Base-by-base conservation (phyloP, 2,888 invertebrate genomes). In the Temnothorax unifasciatus region DNA sequence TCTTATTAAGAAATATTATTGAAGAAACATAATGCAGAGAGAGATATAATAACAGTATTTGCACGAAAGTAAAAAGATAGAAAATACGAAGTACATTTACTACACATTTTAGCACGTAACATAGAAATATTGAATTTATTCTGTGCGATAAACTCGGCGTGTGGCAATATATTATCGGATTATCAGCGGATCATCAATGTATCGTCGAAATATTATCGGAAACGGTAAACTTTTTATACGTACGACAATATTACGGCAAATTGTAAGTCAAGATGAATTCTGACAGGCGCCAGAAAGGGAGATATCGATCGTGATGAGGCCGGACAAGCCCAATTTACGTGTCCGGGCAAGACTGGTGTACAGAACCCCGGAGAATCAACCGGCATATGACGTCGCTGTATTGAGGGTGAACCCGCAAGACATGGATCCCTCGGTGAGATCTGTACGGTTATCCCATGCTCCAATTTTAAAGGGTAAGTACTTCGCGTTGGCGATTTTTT, bases 341-440 rank as follows among this genome's bases (percentile, higher is more conserved):
- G 85, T 83, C 83, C 85, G 84, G 84, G 94, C 94, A 47, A 90
- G 87, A 83, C 88, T 95, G 79, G 87, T 94, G 69, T 95, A 94
- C 90, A 93, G 92, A 83, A 94, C 94, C n/a, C 87, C 91, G 54
- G 88, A 88, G n/a, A 92, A 85, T 34, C 87, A 90, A 73, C 93
- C 94, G n/a, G n/a, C n/a, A 18, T 95, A 93, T 87, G 95, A 95
- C 84, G 90, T 95, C 6, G 95, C 95, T 13, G 90, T 95, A 47
- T 87, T 95, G 83, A 91, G 86, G 76, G 89, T 94, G 61, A 88
- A 93, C 69, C 90, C 89, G 44, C 75, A 82, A 38, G 85, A 90
- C 63, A 82, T 91, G 59, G 88, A 90, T 61, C 86, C 86, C 74
- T 87, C 88, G 64, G 86, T 93, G 87, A 89, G 87, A 85, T 85